Evolutionary conservation across 1,140 invertebrate genomes (phyloP), one percentile per base, ranked within the genome.

Genomic region (Archivesica marissinica): DNA sequence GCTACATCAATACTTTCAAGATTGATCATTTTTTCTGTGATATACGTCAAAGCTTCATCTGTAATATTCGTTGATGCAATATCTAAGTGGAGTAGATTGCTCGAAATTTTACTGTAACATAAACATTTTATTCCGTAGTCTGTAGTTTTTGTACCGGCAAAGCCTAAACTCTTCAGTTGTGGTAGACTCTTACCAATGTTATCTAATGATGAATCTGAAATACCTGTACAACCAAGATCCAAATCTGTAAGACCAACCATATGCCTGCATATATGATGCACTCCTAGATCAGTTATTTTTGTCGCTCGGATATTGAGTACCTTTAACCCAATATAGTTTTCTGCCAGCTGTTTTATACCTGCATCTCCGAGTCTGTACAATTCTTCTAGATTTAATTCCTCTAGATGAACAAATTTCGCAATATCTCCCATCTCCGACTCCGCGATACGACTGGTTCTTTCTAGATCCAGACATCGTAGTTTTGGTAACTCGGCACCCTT

Each of bases 251-350:
- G 38, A 72, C 41, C 50, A 20, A 72, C 44, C 81, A 88, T 61
- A 13, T 70, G 9, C 11, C 82, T 41, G 28, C 82, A 70, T 25
- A 85, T 70, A 47, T 77, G 72, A 77, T 85, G 82, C 0, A 85
- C 20, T 13, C 72, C 74, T 35, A 85, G 35, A 38, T 85, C 82
- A 20, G 72, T 28, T 6, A 75, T 25, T 50, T 68, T 54, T 39
- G 74, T 59, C 6, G 9, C 17, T 2, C 15, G 30, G 4, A 85
- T 59, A 20, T 76, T 59, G 2, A 85, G 44, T 23, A 28, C 25
- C 39, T 64, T 68, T 25, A 85, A 56, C 2, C 33, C 13, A 25
- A 74, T 64, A 28, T 68, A 44, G 35, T 77, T 85, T 56, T 85
- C 82, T 54, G 82, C 44, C 23, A 85, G 9, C 4, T 25, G 4